Evolutionary conservation across 2,113 vertebrate genomes (phyloP), one percentile per base, ranked within the genome.

Genomic region (Mustela lutreola): DNA sequence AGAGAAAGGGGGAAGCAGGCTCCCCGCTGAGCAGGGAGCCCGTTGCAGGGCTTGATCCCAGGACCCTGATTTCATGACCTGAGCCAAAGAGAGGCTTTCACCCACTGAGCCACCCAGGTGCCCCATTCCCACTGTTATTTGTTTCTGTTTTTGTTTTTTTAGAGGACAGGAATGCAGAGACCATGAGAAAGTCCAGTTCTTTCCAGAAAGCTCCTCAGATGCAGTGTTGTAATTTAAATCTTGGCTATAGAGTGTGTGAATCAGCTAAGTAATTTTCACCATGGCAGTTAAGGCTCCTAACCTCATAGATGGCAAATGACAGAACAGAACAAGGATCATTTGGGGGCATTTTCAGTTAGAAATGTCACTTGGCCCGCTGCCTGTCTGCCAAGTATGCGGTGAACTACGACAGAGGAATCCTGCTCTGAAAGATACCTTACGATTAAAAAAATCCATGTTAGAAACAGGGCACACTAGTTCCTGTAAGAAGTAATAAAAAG

Each of bases 101-200:
- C 45, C 45, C 45, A 48, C 9, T 48, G 45, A 48, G 45, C 45
- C 45, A 48, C 45, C 45, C 45, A 48, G 45, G 45, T 48, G 45
- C 9, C 9, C 0, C 24, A n/a, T 3, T 4, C 9, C 1, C 24
- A n/a, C 4, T 4, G 7, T 39, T 11, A n/a, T n/a, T 7, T 67
- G 4, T 26, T 84, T 31, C 58, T 60, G 58, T 90, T 36, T 11
- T 28, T 19, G 9, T 31, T 7, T 67, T 15, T 48, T 84, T 33
- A 87, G 76, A 92, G 12, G 33, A 75, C 31, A 39, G 58, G 65
- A 53, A 48, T 14, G 22, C 62, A 78, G 62, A 9, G 24, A 36
- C 45, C n/a, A 26, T 0, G 19, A 42, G 42, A 42, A 31, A 67
- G n/a, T 33, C 21, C n/a, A 9, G 8, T 24, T 56, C 86, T 48